Base-by-base conservation (phyloP, 2,888 invertebrate genomes). In the Antheraea assamensis region DNA sequence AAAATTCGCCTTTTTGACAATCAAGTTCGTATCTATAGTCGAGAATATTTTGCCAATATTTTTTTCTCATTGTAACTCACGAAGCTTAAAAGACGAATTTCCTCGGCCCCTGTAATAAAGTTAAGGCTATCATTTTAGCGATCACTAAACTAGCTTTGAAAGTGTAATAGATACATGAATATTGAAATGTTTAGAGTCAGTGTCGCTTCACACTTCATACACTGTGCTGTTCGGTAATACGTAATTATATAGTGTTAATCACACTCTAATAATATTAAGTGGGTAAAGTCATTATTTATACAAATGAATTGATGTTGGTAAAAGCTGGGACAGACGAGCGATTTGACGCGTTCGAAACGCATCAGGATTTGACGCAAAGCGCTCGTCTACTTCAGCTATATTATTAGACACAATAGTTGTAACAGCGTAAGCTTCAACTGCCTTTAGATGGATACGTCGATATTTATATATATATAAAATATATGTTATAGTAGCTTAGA, bases 161-260 rank as follows among this genome's bases (percentile, higher is more conserved):
- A 92, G 68, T 68, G 68, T n/a, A 35, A 68, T 66, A 66, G 19
- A 19, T 30, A 17, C 19, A 15, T 31, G 31, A 87, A 82, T 91
- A 88, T 87, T 90, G 90, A 89, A 90, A 89, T 87, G 89, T 87
- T 90, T 92, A 92, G 90, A 83, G 88, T 93, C 92, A 88, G 91
- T 93, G 94, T 94, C 83, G 93, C 94, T 94, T 94, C 86, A 89
- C 89, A 90, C 87, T 85, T 83, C 85, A 84, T 85, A 90, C 92
- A 93, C 92, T 87, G 92, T 91, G 91, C 92, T 92, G 90, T 93
- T 93, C 88, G 88, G 85, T 87, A 85, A 93, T 93, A 94, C 94
- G 93, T 94, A 93, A 93, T 70, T 47, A 85, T 79, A 90, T 92
- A 92, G 92, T 92, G 92, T 88, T 88, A 92, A 87, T 88, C 91